Conservation (phyloP, 2,113 vertebrate species). For the Ifrita kowaldi region DNA sequence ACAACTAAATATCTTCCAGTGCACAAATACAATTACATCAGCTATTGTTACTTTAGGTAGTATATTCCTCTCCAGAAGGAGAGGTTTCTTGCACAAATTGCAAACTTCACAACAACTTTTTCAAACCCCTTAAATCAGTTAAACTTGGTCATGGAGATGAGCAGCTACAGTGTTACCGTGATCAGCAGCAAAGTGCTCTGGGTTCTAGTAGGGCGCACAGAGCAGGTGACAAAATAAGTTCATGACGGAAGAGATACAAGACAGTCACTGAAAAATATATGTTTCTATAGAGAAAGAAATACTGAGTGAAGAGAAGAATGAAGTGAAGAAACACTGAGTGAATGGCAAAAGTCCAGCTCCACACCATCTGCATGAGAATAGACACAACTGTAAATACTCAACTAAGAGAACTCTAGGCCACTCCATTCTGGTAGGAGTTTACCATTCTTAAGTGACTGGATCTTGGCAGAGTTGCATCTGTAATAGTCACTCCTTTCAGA, state of each 20-base stretch:
- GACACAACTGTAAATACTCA: not conserved
- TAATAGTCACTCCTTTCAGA: not conserved
- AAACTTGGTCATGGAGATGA: not conserved
- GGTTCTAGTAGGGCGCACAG: fast-evolving
- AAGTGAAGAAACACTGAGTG: not conserved
- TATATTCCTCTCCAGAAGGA: not conserved
- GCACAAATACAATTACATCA: not conserved
- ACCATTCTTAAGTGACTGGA: not conserved
- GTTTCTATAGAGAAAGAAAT: not conserved
- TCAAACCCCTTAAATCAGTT: not conserved
- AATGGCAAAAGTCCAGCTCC: not conserved
- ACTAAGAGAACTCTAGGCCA: not conserved
- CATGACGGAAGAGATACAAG: not conserved
- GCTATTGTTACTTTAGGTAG: not conserved
- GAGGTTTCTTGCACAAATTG: not conserved
- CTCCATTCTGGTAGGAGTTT: not conserved
- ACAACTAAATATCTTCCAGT: not conserved
- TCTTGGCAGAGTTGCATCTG: not conserved
- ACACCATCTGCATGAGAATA: not conserved
- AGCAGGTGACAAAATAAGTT: fast-evolving
- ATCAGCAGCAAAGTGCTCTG: not conserved
- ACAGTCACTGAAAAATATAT: not conserved
- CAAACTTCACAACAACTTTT: not conserved
- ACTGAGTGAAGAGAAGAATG: not conserved
- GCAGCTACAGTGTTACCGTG: not conserved